Percentiles rank a stretch among this genome's conserved stretches.
These are phyloP conservation scores for Drosophila pandora DNA, from an alignment of 1,140 invertebrate genomes.

Conservation along the genomic window DNA sequence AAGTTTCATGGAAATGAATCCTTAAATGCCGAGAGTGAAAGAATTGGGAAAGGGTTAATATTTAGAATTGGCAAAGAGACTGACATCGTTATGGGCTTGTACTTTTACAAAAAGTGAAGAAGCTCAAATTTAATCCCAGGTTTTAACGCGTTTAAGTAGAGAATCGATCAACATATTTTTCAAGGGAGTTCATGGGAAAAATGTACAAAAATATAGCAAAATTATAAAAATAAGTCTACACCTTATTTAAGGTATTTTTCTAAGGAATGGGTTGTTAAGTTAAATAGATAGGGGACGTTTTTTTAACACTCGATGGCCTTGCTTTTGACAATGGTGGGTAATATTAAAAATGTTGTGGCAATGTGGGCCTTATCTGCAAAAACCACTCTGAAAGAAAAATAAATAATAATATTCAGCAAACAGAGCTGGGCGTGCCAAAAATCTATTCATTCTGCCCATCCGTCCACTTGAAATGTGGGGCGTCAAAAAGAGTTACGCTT, in stretches of 20 bases:
- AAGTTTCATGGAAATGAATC: neutral
- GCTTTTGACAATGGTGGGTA: no score
- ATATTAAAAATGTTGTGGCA: constrained; percentile 21
- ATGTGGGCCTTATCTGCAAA: constrained; percentile 6
- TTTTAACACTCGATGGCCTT: no score
- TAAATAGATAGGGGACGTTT: no score
- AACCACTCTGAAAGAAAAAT: constrained; percentile 5
- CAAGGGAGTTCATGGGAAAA: neutral
- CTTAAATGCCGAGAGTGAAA: no score
- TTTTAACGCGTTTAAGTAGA: no score
- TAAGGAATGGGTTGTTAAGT: no score
- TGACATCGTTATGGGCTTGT: no score
- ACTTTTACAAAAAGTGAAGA: no score
- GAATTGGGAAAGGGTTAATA: no score
- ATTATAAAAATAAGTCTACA: neutral
- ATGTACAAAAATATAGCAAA: neutral
- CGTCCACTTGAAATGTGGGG: constrained; percentile 23
- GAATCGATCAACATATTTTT: neutral
- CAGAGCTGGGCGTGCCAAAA: constrained; percentile 42
- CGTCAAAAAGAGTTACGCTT: constrained; percentile 38
- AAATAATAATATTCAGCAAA: neutral
- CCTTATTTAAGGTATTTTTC: no score
- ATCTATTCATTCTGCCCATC: constrained; percentile 24
- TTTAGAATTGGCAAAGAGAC: no score
- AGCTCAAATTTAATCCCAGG: no score